These are phyloP conservation scores for Marmota flaviventris DNA, from an alignment of 2,113 vertebrate species.

Conservation along the genomic window DNA sequence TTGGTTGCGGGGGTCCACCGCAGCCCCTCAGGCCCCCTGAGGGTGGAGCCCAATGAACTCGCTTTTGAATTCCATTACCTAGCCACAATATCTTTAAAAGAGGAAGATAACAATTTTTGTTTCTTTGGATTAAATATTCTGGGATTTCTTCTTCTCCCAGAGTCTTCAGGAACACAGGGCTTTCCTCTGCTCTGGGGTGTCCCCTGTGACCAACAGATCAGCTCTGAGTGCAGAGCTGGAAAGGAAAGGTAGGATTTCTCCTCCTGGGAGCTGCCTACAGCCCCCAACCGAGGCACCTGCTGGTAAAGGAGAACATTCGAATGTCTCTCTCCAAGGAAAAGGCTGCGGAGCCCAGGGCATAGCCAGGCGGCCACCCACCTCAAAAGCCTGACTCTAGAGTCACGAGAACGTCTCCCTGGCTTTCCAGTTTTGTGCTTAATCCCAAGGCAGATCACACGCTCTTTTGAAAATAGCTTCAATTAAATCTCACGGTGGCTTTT, in stretches of 20 bases:
- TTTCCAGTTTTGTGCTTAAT: background rate
- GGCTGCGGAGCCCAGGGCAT: accelerated
- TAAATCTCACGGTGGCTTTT: background rate
- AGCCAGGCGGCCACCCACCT: accelerated
- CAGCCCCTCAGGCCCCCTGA: background rate
- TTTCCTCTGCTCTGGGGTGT: accelerated
- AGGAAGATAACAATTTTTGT: background rate
- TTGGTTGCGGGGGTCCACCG: accelerated
- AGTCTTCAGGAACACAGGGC: background rate
- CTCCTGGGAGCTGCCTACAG: background rate
- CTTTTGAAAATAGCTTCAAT: background rate
- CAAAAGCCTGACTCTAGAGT: background rate
- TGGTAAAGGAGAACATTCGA: accelerated
- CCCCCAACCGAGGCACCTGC: background rate
- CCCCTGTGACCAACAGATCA: background rate
- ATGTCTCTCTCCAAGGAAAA: background rate
- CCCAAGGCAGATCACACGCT: background rate
- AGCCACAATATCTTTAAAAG: background rate
- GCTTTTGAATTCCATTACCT: background rate
- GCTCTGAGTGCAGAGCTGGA: background rate
- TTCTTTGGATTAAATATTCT: background rate
- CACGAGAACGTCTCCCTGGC: accelerated
- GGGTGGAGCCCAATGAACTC: background rate
- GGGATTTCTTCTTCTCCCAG: background rate
- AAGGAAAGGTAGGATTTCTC: background rate